A percentile compares a stretch with the other conserved stretches of the same genome.
Evolutionary conservation across 2,888 invertebrate genomes (phyloP).

Genomic region (Lacanobia oleracea): DNA sequence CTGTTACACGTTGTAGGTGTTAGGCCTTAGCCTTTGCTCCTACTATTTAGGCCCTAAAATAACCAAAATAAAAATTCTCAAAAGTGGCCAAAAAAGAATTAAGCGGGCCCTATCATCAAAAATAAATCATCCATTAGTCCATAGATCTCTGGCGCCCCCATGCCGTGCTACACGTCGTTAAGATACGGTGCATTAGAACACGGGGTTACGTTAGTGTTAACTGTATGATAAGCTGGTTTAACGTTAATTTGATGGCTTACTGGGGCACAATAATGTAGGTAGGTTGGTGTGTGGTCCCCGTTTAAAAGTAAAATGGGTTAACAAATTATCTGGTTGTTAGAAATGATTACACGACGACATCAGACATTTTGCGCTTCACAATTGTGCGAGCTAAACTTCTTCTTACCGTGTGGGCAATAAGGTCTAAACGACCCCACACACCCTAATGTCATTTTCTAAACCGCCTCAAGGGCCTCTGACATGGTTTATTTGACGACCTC

Average conservation of each 20-base stretch:
- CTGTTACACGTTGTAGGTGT: no score
- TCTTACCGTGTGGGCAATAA: no score
- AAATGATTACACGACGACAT: background rate
- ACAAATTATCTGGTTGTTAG: background rate
- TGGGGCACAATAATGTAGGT: background rate
- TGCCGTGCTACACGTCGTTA: slow-evolving; percentile 61
- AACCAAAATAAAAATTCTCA: background rate
- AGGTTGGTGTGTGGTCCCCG: slow-evolving; percentile 32
- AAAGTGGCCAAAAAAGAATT: background rate
- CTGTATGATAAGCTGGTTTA: slow-evolving; percentile 50
- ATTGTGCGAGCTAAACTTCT: no score
- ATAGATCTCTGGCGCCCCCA: slow-evolving; percentile 59
- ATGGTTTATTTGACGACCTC: no score
- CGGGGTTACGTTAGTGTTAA: slow-evolving; percentile 34
- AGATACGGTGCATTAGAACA: slow-evolving; percentile 60
- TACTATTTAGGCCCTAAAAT: background rate
- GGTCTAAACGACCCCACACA: no score
- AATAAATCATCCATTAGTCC: slow-evolving; percentile 48
- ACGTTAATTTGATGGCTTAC: slow-evolving; percentile 47
- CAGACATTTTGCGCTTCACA: no score
- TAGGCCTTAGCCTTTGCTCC: no score
- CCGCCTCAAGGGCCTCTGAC: no score
- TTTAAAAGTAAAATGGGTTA: background rate
- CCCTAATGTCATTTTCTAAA: no score
- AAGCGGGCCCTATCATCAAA: slow-evolving; percentile 17